Percentiles rank a stretch among this genome's conserved stretches.
Conservation (phyloP, 2,797 vertebrate genomes). For the Tenualosa ilisha region DNA sequence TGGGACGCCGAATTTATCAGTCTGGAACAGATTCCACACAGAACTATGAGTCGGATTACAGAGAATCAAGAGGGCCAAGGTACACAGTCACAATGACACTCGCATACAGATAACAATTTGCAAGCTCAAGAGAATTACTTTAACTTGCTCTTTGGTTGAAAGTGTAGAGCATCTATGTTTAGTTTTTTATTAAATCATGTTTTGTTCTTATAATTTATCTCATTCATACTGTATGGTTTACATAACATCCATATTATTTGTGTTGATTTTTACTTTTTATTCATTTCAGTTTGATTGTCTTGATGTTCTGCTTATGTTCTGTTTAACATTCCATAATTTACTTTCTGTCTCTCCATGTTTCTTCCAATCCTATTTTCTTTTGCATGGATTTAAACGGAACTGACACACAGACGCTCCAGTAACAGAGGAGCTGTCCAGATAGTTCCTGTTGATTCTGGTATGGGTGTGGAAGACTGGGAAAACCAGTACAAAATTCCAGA, state of each 20-base stretch:
- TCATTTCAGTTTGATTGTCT: slow-evolving; percentile 21
- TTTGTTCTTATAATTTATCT: slow-evolving; percentile 54
- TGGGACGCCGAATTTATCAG: slow-evolving; percentile 76
- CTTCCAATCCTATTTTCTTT: slow-evolving; percentile 30
- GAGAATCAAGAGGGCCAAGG: slow-evolving; percentile 80
- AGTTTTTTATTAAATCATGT: not conserved
- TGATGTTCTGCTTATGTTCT: slow-evolving; percentile 1
- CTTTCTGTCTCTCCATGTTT: slow-evolving; percentile 32
- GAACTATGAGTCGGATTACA: slow-evolving; percentile 81
- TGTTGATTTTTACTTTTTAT: not conserved
- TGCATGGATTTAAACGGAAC: slow-evolving; percentile 24
- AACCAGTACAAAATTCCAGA: slow-evolving; percentile 80
- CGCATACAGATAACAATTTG: slow-evolving; percentile 30
- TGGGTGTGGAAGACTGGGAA: slow-evolving; percentile 85
- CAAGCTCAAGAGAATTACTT: not conserved
- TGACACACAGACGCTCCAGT: slow-evolving; percentile 61
- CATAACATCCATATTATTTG: not conserved
- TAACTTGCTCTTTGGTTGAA: not conserved
- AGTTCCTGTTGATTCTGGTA: slow-evolving; percentile 83
- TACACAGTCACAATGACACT: slow-evolving; percentile 52
- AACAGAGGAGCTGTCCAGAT: slow-evolving; percentile 75
- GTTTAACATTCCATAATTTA: slow-evolving; percentile 20
- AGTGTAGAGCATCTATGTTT: no score
- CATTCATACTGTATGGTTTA: slow-evolving; percentile 35
- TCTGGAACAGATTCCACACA: slow-evolving; percentile 76